A percentile compares a stretch with the other conserved stretches of the same genome.
Evolutionary conservation across 2,888 invertebrate species (phyloP).

Genomic region (Tigriopus californicus): DNA sequence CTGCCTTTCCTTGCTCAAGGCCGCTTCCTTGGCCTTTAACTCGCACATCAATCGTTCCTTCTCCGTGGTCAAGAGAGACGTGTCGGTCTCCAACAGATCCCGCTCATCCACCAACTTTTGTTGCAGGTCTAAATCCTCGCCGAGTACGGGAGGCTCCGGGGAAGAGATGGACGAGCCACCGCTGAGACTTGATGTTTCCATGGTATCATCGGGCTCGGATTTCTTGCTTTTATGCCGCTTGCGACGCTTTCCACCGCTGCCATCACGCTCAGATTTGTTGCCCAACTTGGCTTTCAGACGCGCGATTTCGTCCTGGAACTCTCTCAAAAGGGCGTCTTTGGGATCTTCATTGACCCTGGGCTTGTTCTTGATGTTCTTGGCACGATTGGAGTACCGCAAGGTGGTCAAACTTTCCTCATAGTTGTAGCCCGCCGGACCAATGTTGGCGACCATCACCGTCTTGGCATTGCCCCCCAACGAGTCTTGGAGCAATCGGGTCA

Average conservation of each 20-base stretch:
- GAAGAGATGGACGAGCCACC: slow-evolving; percentile 4
- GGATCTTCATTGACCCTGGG: slow-evolving; percentile 98
- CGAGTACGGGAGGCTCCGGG: neutral
- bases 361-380: slow-evolving; percentile 96
- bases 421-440: slow-evolving; percentile 93
- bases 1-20: slow-evolving; percentile 30
- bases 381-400: slow-evolving; percentile 84
- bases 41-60: slow-evolving; percentile 25
- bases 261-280: slow-evolving; percentile 23
- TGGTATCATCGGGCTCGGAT: neutral
- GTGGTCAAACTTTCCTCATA: slow-evolving; percentile 94
- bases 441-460: slow-evolving; percentile 97
- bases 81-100: slow-evolving; percentile 11
- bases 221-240: slow-evolving; percentile 16
- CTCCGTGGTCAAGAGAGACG: slow-evolving; percentile 23
- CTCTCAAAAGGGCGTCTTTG: slow-evolving; percentile 84
- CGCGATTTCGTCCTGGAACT: slow-evolving; percentile 86
- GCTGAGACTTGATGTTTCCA: slow-evolving; percentile 16
- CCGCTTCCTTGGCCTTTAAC: slow-evolving; percentile 29
- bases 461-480: slow-evolving; percentile 96
- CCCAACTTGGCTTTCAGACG: slow-evolving; percentile 31
- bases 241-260: slow-evolving; percentile 21
- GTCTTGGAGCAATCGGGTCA: slow-evolving; percentile 79
- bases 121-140: neutral
- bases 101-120: slow-evolving; percentile 3